A percentile compares a stretch with the other conserved stretches of the same genome.
phyloP scores from a whole-genome alignment of 1,140 invertebrate species.

The Wiebesia pumilae region DNA sequence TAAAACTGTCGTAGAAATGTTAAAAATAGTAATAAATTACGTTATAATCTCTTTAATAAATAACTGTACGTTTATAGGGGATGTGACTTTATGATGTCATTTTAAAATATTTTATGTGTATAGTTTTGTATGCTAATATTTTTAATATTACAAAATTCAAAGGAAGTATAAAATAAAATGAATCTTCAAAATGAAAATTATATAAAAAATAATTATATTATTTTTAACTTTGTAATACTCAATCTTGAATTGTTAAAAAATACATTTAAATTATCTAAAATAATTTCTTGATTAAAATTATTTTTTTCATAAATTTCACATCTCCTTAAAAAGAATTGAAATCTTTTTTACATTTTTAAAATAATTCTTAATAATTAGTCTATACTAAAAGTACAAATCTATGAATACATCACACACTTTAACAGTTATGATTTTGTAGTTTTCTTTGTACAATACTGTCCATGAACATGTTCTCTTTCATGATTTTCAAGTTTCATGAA shows the following conservation, averaged over 20 bases:
- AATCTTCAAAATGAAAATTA: background rate
- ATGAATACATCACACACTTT: constrained; percentile 16
- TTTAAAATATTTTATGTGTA: background rate
- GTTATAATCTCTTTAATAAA: background rate
- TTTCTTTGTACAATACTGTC: constrained; percentile 42
- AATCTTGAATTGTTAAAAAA: constrained; percentile 5
- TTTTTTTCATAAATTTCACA: constrained; percentile 14
- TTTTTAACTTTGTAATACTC: background rate
- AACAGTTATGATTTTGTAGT: background rate
- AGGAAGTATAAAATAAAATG: background rate
- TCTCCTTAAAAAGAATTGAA: constrained; percentile 1
- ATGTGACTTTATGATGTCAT: constrained; percentile 15
- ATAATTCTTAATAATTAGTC: constrained; percentile 46
- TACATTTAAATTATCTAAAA: background rate
- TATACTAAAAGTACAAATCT: constrained; percentile 5
- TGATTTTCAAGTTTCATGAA: constrained; percentile 67
- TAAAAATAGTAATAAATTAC: constrained; percentile 6
- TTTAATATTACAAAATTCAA: background rate
- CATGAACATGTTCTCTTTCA: constrained; percentile 12
- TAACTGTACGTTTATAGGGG: background rate
- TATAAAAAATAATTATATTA: background rate
- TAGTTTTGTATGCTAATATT: background rate
- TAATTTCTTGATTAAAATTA: constrained; percentile 2
- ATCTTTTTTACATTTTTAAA: constrained; percentile 14
- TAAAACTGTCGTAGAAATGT: background rate